These are phyloP conservation scores for Campylomormyrus tamandua DNA, from an alignment of 2,113 vertebrate genomes.

Conservation along the genomic window DNA sequence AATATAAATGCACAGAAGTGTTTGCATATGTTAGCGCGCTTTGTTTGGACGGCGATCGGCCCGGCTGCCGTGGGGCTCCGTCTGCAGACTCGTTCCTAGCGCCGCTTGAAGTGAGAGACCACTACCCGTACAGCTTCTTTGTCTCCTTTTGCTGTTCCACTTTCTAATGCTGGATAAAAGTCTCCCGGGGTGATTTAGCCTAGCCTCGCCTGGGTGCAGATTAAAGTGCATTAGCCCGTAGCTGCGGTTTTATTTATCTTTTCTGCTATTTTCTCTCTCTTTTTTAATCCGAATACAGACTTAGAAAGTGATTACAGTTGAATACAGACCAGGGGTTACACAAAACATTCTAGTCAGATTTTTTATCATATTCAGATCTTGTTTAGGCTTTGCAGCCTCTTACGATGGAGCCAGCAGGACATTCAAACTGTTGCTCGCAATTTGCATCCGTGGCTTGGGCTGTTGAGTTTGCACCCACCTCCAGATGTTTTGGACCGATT, in stretches of 20 bases:
- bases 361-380: neutral
- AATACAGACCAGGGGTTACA: neutral
- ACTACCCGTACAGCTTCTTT: neutral
- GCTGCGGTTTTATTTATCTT: neutral
- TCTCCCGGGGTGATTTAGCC: constrained; percentile 6
- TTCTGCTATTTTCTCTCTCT: neutral
- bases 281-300: neutral
- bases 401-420: neutral
- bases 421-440: neutral
- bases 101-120: neutral
- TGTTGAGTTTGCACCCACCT: neutral
- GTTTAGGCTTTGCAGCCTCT: neutral
- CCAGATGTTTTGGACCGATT: neutral
- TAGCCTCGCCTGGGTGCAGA: neutral
- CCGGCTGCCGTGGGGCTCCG: neutral
- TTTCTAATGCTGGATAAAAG: neutral
- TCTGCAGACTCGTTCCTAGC: neutral
- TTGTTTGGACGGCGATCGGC: neutral
- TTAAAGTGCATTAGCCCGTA: constrained; percentile 8
- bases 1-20: constrained; percentile 4
- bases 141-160: neutral
- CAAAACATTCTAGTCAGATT: neutral
- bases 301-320: neutral
- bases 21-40: neutral
- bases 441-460: neutral